Base-by-base conservation (phyloP, 1,140 invertebrate genomes). In the Globodera ellingtonae region DNA sequence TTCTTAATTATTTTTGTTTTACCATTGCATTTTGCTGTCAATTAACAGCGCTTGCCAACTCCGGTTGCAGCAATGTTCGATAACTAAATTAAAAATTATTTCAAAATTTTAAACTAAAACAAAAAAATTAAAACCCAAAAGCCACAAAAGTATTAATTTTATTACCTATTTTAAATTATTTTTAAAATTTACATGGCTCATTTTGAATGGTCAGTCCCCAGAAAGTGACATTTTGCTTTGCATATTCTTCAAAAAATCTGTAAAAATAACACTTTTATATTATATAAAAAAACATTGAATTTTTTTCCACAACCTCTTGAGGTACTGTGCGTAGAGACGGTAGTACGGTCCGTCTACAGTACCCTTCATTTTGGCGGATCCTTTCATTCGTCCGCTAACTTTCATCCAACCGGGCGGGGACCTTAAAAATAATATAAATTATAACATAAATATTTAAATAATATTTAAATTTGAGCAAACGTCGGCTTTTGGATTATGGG, bases 331-430 rank as follows among this genome's bases (percentile, higher is more conserved):
- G 91, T 93, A 96, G 0, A 92, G 89, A 88, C 94, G 92, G 86
- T 94, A 95, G 87, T 93, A 94, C 73, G 93, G 80, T 15, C 90
- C 91, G 52, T 90, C 90, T 24, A 90, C 85, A 74, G 88, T 90
- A 2, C 90, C 89, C 81, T 92, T 92, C 1, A 97, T 87, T 35
- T 83, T 83, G 3, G 92, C 92, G 35, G 89, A 85, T 15, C 92
- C 92, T 78, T 89, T 90, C 82, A 85, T 83, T 72, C 89, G 90
- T 47, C 93, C 90, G 84, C 94, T 94, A 0, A 93, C 93, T 90
- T 98, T 98, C 95, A 98, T 97, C 95, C 95, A 98, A 6, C 91
- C 89, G 0, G 96, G 96, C 0, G 95, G 92, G 75, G 93, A 93
- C 95, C 95, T 62, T 35, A 35, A 35, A 35, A 24, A 0, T 0